phyloP scores from a whole-genome alignment of 1,140 invertebrate species.

The Phthorimaea operculella region DNA sequence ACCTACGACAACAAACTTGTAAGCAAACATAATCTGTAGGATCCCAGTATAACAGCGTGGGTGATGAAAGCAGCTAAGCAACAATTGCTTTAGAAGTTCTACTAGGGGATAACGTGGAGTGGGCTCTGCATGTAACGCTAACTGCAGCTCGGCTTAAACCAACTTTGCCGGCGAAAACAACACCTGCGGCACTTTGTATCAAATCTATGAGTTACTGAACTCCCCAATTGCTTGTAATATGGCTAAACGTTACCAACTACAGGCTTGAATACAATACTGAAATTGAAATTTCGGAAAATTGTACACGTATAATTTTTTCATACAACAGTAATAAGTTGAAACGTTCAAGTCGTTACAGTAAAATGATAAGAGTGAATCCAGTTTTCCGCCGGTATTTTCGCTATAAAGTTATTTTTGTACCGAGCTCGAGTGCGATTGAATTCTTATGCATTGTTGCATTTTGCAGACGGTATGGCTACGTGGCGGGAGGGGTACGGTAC shows the following conservation, averaged over 20 bases:
- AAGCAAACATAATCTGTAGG: no score
- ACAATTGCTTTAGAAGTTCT: conserved; percentile 13
- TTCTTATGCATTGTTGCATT: conserved; percentile 65
- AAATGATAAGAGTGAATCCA: no score
- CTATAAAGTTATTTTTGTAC: neutral
- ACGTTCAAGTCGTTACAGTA: no score
- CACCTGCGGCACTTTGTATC: conserved; percentile 35
- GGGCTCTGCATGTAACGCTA: conserved; percentile 15
- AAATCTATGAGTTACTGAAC: conserved; percentile 27
- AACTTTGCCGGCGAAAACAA: conserved; percentile 48
- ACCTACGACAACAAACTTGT: no score
- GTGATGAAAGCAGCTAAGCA: neutral
- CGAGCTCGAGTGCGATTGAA: conserved; percentile 44
- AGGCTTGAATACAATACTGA: no score
- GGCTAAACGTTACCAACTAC: no score
- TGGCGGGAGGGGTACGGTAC: conserved; percentile 32
- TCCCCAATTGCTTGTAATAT: conserved; percentile 6
- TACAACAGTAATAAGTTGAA: no score
- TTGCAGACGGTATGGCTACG: conserved; percentile 57
- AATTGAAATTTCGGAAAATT: no score
- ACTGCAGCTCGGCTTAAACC: conserved; percentile 46
- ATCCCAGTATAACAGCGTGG: neutral
- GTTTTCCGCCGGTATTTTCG: no score
- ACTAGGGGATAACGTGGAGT: neutral
- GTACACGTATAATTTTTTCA: no score